phyloP scores from a whole-genome alignment of 2,888 invertebrate genomes.

The Andrena trimmerana region DNA sequence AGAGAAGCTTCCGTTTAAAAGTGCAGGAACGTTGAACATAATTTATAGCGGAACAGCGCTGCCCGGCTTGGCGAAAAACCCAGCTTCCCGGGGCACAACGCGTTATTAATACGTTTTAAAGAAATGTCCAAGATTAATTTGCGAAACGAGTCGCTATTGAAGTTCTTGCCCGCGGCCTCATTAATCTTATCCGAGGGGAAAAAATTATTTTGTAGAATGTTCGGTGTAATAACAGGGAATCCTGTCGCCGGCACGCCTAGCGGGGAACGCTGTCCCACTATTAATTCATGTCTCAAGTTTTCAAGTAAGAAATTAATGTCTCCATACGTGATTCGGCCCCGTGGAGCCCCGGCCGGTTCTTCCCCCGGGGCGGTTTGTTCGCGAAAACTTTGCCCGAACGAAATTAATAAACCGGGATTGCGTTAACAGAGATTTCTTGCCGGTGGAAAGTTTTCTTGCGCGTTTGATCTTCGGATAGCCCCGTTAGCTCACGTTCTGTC shows the following conservation, averaged over 20 bases:
- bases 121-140: slow-evolving; percentile 81
- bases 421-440: slow-evolving; percentile 27
- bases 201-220: slow-evolving; percentile 81
- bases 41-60: slow-evolving; percentile 42
- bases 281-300: slow-evolving; percentile 79
- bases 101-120: slow-evolving; percentile 79
- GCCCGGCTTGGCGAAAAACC: slow-evolving; percentile 3
- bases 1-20: slow-evolving; percentile 14
- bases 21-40: slow-evolving; percentile 29
- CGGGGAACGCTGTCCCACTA: slow-evolving; percentile 71
- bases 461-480: not conserved
- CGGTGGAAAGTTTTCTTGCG: slow-evolving; percentile 10
- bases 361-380: slow-evolving; percentile 21
- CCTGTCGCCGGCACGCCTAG: slow-evolving; percentile 77
- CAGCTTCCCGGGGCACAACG: slow-evolving; percentile 59
- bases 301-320: slow-evolving; percentile 76
- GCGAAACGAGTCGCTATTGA: slow-evolving; percentile 79
- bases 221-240: slow-evolving; percentile 80
- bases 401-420: slow-evolving; percentile 58
- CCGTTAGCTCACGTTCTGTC: too few relatives aligned
- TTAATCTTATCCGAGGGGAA: slow-evolving; percentile 79
- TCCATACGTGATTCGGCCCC: slow-evolving; percentile 67
- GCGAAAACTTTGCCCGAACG: slow-evolving; percentile 40
- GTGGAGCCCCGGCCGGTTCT: slow-evolving; percentile 27
- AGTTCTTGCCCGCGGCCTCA: slow-evolving; percentile 77